These are phyloP conservation scores for Lacerta bilineata DNA, from an alignment of 2,797 vertebrate genomes.

Conservation along the genomic window DNA sequence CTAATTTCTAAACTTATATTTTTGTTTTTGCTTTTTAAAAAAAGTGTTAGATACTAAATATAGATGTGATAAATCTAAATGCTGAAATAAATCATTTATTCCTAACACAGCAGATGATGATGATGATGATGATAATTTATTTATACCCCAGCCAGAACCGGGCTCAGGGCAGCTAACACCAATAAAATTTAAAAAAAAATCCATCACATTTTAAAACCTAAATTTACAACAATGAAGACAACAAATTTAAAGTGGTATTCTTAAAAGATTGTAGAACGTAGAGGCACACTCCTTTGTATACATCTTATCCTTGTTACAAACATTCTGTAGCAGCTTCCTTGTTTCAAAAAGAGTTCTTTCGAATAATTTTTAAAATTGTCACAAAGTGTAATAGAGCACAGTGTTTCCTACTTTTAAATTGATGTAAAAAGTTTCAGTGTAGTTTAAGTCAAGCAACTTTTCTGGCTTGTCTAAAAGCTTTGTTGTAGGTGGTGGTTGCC, in stretches of 20 bases:
- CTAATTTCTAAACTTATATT: not conserved
- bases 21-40: too few species aligned
- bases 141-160: too few species aligned
- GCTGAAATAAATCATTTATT: not conserved
- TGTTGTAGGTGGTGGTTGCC: not conserved
- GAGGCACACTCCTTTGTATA: too few species aligned
- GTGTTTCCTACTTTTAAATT: not conserved
- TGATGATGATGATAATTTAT: too few species aligned
- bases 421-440: not conserved
- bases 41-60: not conserved
- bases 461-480: not conserved
- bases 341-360: not conserved
- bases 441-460: not conserved
- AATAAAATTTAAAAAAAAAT: too few species aligned
- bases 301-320: not conserved
- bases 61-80: not conserved
- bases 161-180: too few species aligned
- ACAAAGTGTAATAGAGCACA: not conserved
- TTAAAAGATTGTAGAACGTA: not conserved
- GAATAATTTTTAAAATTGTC: not conserved
- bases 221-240: not conserved
- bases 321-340: not conserved
- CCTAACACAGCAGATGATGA: not conserved
- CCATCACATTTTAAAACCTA: not conserved
- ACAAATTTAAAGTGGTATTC: not conserved